Conservation (phyloP, 2,888 invertebrate species). For the Brassicogethes aeneus region DNA sequence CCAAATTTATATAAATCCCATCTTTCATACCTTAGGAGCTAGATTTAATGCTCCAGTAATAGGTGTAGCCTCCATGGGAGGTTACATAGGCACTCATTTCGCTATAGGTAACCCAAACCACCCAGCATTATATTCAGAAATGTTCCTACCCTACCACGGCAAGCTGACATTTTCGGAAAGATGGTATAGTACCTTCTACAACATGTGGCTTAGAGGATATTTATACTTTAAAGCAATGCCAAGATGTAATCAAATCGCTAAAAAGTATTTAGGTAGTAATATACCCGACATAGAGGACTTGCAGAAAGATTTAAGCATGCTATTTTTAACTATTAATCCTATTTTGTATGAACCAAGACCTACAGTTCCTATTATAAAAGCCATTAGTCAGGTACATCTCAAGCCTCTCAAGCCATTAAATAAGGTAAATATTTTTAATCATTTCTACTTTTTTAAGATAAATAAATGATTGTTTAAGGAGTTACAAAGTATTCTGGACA, state of each 20-base stretch:
- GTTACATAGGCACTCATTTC: conserved; percentile 22
- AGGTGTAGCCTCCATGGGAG: conserved; percentile 24
- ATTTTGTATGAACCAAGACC: conserved; percentile 29
- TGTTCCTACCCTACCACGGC: conserved; percentile 25
- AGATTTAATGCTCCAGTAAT: conserved; percentile 22
- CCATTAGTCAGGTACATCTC: conserved; percentile 29
- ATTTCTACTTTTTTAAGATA: background rate
- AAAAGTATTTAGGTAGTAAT: conserved; percentile 31
- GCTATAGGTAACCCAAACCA: conserved; percentile 25
- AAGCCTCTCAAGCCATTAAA: conserved; percentile 18
- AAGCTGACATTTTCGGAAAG: conserved; percentile 37
- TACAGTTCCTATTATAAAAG: conserved; percentile 29
- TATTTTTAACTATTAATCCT: conserved; percentile 31
- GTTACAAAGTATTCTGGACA: conserved; percentile 31
- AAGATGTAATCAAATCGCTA: conserved; percentile 24
- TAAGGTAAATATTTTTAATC: background rate
- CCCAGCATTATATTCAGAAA: conserved; percentile 27
- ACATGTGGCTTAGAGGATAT: conserved; percentile 23
- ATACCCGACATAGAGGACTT: conserved; percentile 31
- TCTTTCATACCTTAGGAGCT: conserved; percentile 21
- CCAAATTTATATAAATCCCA: conserved; percentile 25
- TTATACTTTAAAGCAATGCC: conserved; percentile 23
- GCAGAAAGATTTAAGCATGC: conserved; percentile 29
- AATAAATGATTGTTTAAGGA: conserved; percentile 24
- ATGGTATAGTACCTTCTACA: conserved; percentile 24